phyloP scores from a whole-genome alignment of 2,888 invertebrate species.

The Rhyacophila evoluta region DNA sequence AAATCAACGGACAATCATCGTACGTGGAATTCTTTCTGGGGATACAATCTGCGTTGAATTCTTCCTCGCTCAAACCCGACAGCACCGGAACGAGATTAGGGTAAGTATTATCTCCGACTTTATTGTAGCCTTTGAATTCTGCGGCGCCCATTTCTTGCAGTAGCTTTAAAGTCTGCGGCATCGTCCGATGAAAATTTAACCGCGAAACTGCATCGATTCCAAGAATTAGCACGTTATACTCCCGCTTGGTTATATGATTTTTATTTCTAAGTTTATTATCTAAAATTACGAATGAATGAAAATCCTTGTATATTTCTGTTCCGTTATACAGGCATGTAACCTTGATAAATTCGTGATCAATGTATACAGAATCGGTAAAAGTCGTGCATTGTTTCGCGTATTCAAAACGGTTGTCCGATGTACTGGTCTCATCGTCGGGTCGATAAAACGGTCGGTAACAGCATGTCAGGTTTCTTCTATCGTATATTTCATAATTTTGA shows the following conservation, averaged over 20 bases:
- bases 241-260: conserved; percentile 38
- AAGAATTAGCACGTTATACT: conserved; percentile 79
- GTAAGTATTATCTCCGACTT: conserved; percentile 95
- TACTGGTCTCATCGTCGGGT: conserved; percentile 62
- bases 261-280: conserved; percentile 57
- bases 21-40: conserved; percentile 71
- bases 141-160: conserved; percentile 75
- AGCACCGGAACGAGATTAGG: conserved; percentile 89
- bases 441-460: conserved; percentile 75
- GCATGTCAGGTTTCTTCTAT: conserved; percentile 67
- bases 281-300: conserved; percentile 74
- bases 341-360: conserved; percentile 76
- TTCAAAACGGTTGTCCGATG: conserved; percentile 66
- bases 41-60: conserved; percentile 76
- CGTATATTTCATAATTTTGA: conserved; percentile 66
- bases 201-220: conserved; percentile 90
- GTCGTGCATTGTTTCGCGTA: conserved; percentile 65
- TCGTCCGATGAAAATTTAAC: conserved; percentile 85
- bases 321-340: conserved; percentile 72
- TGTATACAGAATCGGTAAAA: conserved; percentile 65
- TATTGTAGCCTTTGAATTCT: conserved; percentile 90
- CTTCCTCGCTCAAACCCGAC: conserved; percentile 76
- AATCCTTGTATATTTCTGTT: conserved; percentile 74
- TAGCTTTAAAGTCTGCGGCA: conserved; percentile 78
- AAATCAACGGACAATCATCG: conserved; percentile 86